A percentile compares a stretch with the other conserved stretches of the same genome.
Evolutionary conservation across 2,113 vertebrate genomes (phyloP).

Genomic region (Lagenorhynchus albirostris): DNA sequence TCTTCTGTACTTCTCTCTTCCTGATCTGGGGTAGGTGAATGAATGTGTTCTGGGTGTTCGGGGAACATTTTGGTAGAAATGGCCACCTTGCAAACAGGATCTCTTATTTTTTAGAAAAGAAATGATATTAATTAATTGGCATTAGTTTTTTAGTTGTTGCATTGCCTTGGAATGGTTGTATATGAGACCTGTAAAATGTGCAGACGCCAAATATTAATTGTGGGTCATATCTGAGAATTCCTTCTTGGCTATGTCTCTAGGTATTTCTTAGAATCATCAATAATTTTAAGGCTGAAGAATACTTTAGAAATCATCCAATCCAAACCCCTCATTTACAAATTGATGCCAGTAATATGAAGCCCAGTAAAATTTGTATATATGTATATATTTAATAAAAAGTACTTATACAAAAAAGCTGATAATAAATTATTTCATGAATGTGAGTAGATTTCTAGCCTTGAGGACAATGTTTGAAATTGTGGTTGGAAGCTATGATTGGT

Average conservation of each 20-base stretch:
- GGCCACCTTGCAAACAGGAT: not conserved
- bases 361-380: constrained; percentile 60
- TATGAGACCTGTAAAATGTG: constrained; percentile 28
- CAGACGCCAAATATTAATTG: constrained; percentile 28
- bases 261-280: constrained; percentile 10
- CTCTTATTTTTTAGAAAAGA: constrained; percentile 28
- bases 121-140: not conserved
- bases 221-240: constrained; percentile 1
- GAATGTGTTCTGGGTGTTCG: not conserved
- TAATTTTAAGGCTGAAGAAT: constrained; percentile 31
- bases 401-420: constrained; percentile 46
- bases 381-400: constrained; percentile 66
- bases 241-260: constrained; percentile 3
- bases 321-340: constrained; percentile 26
- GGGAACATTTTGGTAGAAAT: constrained; percentile 28
- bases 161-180: constrained; percentile 10
- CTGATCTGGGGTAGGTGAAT: not conserved
- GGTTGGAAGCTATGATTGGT: not conserved
- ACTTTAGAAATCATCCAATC: not conserved
- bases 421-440: constrained; percentile 50
- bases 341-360: constrained; percentile 30
- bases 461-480: constrained; percentile 11
- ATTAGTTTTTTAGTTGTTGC: constrained; percentile 22
- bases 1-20: not conserved
- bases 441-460: constrained; percentile 7